phyloP scores from a whole-genome alignment of 2,888 invertebrate genomes.

The Sinotaia quadrata region DNA sequence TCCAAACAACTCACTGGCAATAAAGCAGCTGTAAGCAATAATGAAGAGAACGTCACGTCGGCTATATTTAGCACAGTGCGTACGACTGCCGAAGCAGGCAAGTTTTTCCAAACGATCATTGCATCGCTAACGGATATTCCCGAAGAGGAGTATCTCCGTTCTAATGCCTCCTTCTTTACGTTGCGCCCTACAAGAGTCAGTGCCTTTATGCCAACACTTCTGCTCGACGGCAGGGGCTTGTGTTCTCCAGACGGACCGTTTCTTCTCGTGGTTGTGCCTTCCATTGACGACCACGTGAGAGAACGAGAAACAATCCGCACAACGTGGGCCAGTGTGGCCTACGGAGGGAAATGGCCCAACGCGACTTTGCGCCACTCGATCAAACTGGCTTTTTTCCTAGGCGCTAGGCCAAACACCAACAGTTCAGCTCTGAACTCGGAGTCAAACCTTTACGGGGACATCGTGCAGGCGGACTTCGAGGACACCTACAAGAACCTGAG shows the following conservation, averaged over 20 bases:
- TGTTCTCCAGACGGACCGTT: constrained; percentile 1
- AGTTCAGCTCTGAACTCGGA: not conserved
- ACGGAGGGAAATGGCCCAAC: not conserved
- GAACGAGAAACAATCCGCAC: constrained; percentile 4
- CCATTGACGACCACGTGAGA: not conserved
- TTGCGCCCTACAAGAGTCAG: not conserved
- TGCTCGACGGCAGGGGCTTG: not conserved
- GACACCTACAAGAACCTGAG: constrained; percentile 20
- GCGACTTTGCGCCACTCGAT: not conserved
- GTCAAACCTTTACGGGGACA: not conserved
- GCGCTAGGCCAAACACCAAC: not conserved
- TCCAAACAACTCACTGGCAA: too few species aligned
- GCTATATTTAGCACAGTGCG: too few species aligned
- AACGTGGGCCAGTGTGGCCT: constrained; percentile 14
- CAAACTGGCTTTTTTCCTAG: constrained; percentile 17
- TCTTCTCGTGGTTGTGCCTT: constrained; percentile 11
- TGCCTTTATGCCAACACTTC: not conserved
- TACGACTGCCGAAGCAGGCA: too few species aligned
- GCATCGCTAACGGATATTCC: not conserved
- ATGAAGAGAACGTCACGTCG: too few species aligned
- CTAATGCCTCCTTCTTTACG: constrained; percentile 9
- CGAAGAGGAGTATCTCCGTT: not conserved
- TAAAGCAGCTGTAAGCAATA: too few species aligned
- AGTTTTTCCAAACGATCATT: not conserved
- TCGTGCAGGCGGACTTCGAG: constrained; percentile 11